A percentile compares a stretch with the other conserved stretches of the same genome.
These are phyloP conservation scores for Halcyon chelicuti DNA, from an alignment of 2,797 vertebrate species.

Conservation along the genomic window DNA sequence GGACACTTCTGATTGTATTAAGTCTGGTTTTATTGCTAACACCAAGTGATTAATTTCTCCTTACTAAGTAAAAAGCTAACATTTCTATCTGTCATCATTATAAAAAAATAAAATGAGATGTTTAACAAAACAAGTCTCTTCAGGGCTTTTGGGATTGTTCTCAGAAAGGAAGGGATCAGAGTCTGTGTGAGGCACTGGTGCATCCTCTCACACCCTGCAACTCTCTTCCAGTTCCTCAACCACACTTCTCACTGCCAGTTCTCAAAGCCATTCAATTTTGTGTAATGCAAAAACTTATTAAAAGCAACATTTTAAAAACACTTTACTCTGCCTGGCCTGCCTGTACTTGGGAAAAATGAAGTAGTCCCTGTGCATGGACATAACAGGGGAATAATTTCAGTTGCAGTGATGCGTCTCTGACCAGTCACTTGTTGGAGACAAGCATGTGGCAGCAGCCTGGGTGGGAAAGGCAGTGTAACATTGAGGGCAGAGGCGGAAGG, in stretches of 20 bases:
- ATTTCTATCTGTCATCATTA: neutral
- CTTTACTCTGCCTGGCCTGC: neutral
- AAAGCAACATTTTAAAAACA: neutral
- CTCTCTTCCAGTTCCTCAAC: neutral
- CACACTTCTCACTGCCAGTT: neutral
- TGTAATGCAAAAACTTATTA: neutral
- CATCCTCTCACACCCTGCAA: neutral
- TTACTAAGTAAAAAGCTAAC: slow-evolving; percentile 49
- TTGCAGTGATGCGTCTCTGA: neutral
- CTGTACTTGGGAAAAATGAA: neutral
- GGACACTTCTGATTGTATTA: neutral
- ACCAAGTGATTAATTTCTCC: slow-evolving; percentile 26
- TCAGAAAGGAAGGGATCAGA: neutral
- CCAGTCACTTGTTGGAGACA: neutral
- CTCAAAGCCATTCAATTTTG: neutral
- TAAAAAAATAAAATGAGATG: slow-evolving; percentile 29
- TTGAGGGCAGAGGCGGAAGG: neutral
- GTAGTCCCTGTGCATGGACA: neutral
- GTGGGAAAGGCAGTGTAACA: neutral
- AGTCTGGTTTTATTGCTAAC: slow-evolving; percentile 6
- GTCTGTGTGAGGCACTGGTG: neutral
- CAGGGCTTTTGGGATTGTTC: neutral
- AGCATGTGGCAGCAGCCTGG: neutral
- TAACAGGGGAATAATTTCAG: neutral
- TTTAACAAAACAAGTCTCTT: neutral